phyloP scores from a whole-genome alignment of 2,888 invertebrate species.

The Cancer borealis region DNA sequence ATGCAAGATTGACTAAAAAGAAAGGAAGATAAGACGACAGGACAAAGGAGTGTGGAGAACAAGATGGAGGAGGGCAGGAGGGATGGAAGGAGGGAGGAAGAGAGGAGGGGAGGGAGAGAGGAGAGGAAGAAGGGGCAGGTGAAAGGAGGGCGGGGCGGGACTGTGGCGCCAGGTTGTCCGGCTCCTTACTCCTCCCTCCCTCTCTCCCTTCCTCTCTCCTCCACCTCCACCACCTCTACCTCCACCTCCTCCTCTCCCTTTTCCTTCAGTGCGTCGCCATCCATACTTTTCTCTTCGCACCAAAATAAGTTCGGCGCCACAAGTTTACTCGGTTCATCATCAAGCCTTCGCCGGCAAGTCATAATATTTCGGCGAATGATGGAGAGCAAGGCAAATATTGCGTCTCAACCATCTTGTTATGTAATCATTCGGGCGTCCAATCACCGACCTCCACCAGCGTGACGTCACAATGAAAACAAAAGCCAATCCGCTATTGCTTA shows the following conservation, averaged over 20 bases:
- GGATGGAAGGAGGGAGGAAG: background rate
- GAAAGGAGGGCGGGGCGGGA: slow-evolving; percentile 36
- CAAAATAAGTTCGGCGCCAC: background rate
- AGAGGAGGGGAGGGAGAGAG: slow-evolving; percentile 30
- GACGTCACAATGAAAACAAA: background rate
- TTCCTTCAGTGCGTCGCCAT: background rate
- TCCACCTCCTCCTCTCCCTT: background rate
- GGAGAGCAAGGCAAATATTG: background rate
- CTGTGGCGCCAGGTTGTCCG: slow-evolving; percentile 43
- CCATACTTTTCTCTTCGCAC: slow-evolving; percentile 33
- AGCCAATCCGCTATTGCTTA: too few relatives aligned
- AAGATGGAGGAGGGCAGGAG: background rate
- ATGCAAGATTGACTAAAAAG: background rate
- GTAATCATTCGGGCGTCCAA: background rate
- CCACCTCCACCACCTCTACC: background rate
- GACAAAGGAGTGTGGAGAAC: slow-evolving; percentile 33
- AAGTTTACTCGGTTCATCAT: slow-evolving; percentile 15
- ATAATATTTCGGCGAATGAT: slow-evolving; percentile 6
- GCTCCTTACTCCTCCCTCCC: background rate
- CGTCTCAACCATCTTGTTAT: slow-evolving; percentile 15
- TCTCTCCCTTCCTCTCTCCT: background rate
- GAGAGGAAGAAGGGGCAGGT: slow-evolving; percentile 10
- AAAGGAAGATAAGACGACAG: background rate
- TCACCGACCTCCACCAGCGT: background rate
- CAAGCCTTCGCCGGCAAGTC: background rate